Evolutionary conservation across 2,888 invertebrate genomes (phyloP), one percentile per base, ranked within the genome.

Genomic region (Electrophaes corylata): DNA sequence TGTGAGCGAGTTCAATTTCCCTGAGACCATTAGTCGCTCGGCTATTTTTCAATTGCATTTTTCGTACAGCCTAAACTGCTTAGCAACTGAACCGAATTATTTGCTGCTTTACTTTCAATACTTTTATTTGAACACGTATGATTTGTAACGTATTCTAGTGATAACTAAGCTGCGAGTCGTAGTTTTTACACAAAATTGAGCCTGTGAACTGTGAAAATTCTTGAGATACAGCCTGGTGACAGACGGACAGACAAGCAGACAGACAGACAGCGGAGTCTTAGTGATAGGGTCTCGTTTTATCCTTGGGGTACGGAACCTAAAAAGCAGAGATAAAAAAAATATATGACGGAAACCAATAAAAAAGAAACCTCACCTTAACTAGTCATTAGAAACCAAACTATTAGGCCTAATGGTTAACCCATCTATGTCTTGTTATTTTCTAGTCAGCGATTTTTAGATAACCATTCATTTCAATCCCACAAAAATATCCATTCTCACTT

Each of bases 391-490:
- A 14, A 31, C n/a, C n/a, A 31, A 0, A 6, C 4, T 4, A 35
- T 6, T 31, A 31, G 6, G 14, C 5, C 14, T 16, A 16, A 8
- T 16, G 26, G 8, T 2, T 3, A 16, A 16, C 26, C 26, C 26
- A 29, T 4, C 2, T 3, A 29, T 29, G 26, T 16, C 37, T 37
- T 6, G 10, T 37, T 16, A 6, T 37, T 43, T 37, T 37, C 35
- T 35, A n/a, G 18, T 41, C 47, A 41, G 39, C n/a, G 44, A 33
- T 18, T 45, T 55, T 40, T 4, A 39, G 33, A 50, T 50, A 31
- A 50, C 53, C 54, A 57, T 51, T 60, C 62, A 71, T 75, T 64
- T 57, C 52, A 67, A 70, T 75, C 67, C 66, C 64, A 65, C 69
- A 44, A 23, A 57, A 48, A 64, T 56, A 62, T 60, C 61, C 46